These are phyloP conservation scores for Pantherophis guttatus DNA, from an alignment of 2,113 vertebrate species.

Conservation along the genomic window DNA sequence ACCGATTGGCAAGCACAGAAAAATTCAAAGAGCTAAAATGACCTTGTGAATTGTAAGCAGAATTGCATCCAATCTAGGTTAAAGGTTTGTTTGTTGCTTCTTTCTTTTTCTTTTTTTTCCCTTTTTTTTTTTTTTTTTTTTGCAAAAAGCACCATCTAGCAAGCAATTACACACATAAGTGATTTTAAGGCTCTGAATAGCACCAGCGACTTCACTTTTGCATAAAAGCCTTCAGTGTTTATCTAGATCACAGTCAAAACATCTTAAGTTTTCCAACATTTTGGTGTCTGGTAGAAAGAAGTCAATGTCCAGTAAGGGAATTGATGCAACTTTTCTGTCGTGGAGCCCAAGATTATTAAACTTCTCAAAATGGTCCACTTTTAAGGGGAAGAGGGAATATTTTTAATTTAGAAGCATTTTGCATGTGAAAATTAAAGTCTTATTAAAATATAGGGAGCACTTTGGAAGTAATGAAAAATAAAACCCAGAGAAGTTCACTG, in stretches of 20 bases:
- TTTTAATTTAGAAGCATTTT: neutral
- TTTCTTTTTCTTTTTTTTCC: neutral
- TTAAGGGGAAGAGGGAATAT: neutral
- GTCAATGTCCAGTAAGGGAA: neutral
- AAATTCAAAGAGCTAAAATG: constrained; percentile 1
- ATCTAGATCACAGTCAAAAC: constrained; percentile 2
- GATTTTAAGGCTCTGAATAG: neutral
- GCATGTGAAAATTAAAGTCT: neutral
- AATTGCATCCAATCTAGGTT: constrained; percentile 10
- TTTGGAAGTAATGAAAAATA: neutral
- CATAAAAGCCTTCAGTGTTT: constrained; percentile 11
- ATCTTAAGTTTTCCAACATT: neutral
- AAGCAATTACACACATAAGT: neutral
- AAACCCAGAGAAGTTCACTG: neutral
- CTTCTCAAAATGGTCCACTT: neutral
- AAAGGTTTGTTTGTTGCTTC: neutral
- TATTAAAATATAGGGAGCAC: neutral
- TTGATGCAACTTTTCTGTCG: neutral
- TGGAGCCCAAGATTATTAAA: neutral
- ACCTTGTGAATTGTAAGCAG: constrained; percentile 12
- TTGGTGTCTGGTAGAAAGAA: neutral
- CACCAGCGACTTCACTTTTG: neutral
- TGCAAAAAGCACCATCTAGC: constrained; percentile 2
- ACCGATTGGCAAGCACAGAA: neutral
- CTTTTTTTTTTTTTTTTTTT: neutral